A percentile compares a stretch with the other conserved stretches of the same genome.
phyloP scores from a whole-genome alignment of 2,113 vertebrate genomes.

The Malaclemys terrapin region DNA sequence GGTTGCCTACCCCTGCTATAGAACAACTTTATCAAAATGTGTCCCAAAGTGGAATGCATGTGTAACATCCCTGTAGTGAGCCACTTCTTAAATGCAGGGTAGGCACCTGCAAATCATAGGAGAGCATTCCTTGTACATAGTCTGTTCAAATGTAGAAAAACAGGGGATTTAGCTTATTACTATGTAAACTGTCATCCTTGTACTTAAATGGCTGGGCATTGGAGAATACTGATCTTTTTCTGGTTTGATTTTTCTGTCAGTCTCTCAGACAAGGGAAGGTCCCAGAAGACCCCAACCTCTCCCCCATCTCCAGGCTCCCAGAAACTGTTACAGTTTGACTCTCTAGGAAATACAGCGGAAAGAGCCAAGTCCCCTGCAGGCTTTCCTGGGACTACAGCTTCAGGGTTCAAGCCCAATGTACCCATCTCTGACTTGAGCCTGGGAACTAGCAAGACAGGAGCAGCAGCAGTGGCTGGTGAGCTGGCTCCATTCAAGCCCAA shows the following conservation, averaged over 20 bases:
- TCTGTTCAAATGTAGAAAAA: not conserved
- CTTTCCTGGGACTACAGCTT: slow-evolving; percentile 38
- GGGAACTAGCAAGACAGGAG: slow-evolving; percentile 50
- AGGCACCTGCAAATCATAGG: not conserved
- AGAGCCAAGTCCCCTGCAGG: slow-evolving; percentile 69
- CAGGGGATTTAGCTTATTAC: not conserved
- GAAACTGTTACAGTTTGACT: slow-evolving; percentile 73
- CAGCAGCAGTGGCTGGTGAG: slow-evolving; percentile 63
- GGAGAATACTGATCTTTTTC: slow-evolving; percentile 7
- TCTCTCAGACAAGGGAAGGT: slow-evolving; percentile 80
- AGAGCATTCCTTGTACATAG: not conserved
- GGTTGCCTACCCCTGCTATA: not conserved
- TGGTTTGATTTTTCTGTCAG: slow-evolving; percentile 60
- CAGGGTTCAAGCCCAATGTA: slow-evolving; percentile 50
- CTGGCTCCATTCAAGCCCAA: not conserved
- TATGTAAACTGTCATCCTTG: not conserved
- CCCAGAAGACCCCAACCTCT: slow-evolving; percentile 76
- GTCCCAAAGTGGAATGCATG: not conserved
- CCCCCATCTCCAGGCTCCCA: slow-evolving; percentile 78
- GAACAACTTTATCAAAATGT: not conserved
- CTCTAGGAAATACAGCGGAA: slow-evolving; percentile 63
- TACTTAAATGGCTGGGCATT: not conserved
- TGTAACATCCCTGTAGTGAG: fast-evolving
- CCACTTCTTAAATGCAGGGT: not conserved
- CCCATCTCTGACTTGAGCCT: slow-evolving; percentile 56